These are phyloP conservation scores for Athripsodes cinereus DNA, from an alignment of 2,888 invertebrate species.

Conservation along the genomic window DNA sequence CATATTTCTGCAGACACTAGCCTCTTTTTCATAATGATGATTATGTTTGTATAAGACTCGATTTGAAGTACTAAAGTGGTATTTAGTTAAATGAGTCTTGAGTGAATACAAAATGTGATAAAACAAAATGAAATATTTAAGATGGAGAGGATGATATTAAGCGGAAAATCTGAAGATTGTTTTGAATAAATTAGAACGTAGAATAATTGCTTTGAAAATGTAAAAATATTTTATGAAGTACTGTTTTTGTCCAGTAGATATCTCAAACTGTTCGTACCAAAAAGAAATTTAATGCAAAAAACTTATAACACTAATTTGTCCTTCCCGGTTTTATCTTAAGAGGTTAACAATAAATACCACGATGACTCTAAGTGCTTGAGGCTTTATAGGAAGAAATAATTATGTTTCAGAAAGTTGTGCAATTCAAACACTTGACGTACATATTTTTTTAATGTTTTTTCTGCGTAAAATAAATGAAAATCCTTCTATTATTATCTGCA, in stretches of 20 bases:
- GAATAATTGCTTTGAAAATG: background rate
- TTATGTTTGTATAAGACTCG: background rate
- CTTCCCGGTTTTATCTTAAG: background rate
- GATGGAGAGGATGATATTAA: background rate
- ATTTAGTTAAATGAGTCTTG: constrained; percentile 2
- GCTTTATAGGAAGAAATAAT: background rate
- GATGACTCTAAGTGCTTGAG: background rate
- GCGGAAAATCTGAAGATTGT: background rate
- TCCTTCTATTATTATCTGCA: background rate
- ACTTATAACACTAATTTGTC: background rate
- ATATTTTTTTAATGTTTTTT: background rate
- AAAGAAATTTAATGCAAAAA: background rate
- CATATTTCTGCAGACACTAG: no score
- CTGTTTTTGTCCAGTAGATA: no score
- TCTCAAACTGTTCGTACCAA: no score
- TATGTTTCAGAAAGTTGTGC: background rate
- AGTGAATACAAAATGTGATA: background rate
- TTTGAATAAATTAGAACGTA: background rate
- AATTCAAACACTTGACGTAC: no score
- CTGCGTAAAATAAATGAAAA: background rate
- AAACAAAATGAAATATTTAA: background rate
- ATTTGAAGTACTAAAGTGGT: background rate
- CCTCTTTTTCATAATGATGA: no score
- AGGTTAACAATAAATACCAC: background rate
- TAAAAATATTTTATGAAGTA: no score